Percentiles rank a stretch among this genome's conserved stretches.
phyloP scores from a whole-genome alignment of 2,113 vertebrate species.

The Siniperca knerii region DNA sequence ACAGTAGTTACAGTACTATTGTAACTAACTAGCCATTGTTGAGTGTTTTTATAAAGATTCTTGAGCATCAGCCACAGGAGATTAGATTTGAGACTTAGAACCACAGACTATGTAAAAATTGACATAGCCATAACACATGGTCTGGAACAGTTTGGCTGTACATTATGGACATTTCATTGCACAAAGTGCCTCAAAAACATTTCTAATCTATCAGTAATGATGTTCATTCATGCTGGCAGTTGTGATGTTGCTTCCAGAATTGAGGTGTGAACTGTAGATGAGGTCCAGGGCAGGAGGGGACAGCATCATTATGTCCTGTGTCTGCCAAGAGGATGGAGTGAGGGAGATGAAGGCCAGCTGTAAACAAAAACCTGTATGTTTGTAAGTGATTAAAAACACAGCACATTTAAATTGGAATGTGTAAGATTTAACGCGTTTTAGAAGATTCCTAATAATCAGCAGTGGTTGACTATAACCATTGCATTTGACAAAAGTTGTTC shows the following conservation, averaged over 20 bases:
- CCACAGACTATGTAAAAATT: slow-evolving; percentile 1
- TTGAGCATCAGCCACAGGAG: not conserved
- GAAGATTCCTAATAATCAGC: not conserved
- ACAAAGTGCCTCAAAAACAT: not conserved
- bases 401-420: not conserved
- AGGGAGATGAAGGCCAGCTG: not conserved
- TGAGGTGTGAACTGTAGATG: not conserved
- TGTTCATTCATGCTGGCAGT: not conserved
- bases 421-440: not conserved
- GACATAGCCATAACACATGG: not conserved
- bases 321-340: not conserved
- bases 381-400: not conserved
- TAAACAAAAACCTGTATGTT: not conserved
- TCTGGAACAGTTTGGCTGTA: not conserved
- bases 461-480: not conserved
- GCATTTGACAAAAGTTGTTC: no score
- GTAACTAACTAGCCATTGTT: not conserved
- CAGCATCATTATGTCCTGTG: not conserved
- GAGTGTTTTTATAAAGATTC: not conserved
- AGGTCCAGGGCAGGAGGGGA: not conserved
- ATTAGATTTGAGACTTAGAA: not conserved
- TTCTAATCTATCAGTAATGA: not conserved
- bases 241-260: slow-evolving; percentile 3
- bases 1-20: not conserved
- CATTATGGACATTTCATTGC: not conserved